Evolutionary conservation across 2,113 vertebrate species (phyloP), one percentile per base, ranked within the genome.

Genomic region (Dolichotis patagonum): DNA sequence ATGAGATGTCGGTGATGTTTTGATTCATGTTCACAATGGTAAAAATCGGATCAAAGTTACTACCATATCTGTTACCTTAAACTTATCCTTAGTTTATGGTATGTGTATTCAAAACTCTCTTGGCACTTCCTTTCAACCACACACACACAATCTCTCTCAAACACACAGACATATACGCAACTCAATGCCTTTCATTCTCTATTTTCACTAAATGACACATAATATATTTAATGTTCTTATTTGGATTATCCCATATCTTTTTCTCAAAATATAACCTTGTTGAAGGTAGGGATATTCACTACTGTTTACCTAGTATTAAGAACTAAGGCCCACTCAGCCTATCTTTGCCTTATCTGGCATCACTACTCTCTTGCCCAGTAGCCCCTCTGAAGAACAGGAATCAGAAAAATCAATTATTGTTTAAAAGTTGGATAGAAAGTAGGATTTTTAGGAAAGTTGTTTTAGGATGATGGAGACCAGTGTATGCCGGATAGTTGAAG

Each of bases 211-310:
- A 26, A 19, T 77, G 46, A 63, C 12, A 75, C 46, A 56, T n/a
- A 13, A 81, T 28, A 30, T 60, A 43, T 75, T 75, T 46, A 80
- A 78, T 9, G 52, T 32, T 49, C 81, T 91, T 90, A 52, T 60
- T 69, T 84, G n/a, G 78, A 94, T 43, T 96, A 6, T 62, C 38
- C 91, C 11, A 3, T 19, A 41, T 89, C 6, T 83, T 7, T 35
- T 92, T 91, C 58, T 13, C 10, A 52, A 32, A 94, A 88, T 54
- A 62, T 91, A 95, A 89, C 7, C 14, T 86, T 91, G n/a, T 28
- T 3, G 43, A 67, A 30, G 14, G 12, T 73, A 73, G 26, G 16
- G 19, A 96, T 84, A 63, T 96, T 91, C 84, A 96, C 16, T 83
- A 58, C 17, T 67, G 2, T 71, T 75, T 80, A 90, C 10, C 5